These are phyloP conservation scores for Diadophis punctatus DNA, from an alignment of 2,113 vertebrate genomes.

Conservation along the genomic window DNA sequence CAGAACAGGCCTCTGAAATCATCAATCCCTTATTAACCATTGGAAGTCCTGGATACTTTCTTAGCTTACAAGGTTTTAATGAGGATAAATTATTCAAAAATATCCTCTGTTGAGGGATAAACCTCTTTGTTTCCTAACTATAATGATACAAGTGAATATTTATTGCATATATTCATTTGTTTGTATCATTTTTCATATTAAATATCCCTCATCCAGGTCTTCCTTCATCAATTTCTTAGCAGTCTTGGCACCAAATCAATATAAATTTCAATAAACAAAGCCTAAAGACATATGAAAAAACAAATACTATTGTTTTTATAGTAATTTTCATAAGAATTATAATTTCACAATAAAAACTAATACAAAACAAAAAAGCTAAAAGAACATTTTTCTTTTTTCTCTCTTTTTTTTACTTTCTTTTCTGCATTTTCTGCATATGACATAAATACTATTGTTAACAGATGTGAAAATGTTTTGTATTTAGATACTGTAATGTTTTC, in stretches of 20 bases:
- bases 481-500: neutral
- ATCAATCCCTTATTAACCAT: neutral
- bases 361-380: neutral
- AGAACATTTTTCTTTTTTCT: neutral
- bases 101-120: neutral
- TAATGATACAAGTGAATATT: neutral
- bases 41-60: neutral
- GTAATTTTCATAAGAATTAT: neutral
- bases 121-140: neutral
- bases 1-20: neutral
- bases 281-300: slow-evolving; percentile 12
- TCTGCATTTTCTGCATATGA: neutral
- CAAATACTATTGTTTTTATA: neutral
- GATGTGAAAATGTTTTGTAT: neutral
- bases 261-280: neutral
- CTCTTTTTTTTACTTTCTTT: neutral
- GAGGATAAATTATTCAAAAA: neutral
- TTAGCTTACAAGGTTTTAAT: neutral
- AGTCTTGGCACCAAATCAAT: neutral
- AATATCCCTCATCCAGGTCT: neutral
- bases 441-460: slow-evolving; percentile 2
- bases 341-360: neutral
- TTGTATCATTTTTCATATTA: neutral
- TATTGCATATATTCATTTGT: neutral
- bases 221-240: neutral